Evolutionary conservation across 1,140 invertebrate species (phyloP), one percentile per base, ranked within the genome.

Genomic region (Tetragonula clypearis): DNA sequence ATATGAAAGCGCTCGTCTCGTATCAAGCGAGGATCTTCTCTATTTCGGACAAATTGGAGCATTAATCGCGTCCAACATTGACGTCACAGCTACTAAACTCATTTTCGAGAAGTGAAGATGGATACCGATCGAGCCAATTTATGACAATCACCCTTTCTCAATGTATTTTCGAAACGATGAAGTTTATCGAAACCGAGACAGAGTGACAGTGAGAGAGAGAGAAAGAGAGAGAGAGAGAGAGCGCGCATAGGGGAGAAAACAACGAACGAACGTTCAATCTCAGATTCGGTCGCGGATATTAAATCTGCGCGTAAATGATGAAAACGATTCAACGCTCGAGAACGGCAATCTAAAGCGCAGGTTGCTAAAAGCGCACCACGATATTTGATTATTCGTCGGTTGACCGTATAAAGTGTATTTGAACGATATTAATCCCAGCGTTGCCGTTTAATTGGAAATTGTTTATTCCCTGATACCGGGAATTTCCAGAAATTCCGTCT

Each of bases 311-410:
- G 5, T 58, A 55, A 68, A 77, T 68, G 76, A 68, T 68, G 65
- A 68, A 41, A 68, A 60, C 19, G 56, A 75, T 66, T 68, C 17
- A 19, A 82, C 41, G 26, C 58, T 62, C 8, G 41, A 8, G 30
- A 23, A 56, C 53, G 19, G 79, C 58, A 81, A 81, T 81, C 49
- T 81, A 35, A 35, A 35, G 35, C 35, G 35, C 35, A 35, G 41
- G 56, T 81, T 62, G 69, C n/a, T 73, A 81, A 81, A 74, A 73
- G 69, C 71, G 30, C 71, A 53, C 73, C 41, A 14, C 30, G 35
- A 76, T 68, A 82, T 76, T 58, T 66, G 73, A 82, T 68, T 76
- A 82, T 41, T 68, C 53, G 81, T 76, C 17, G 56, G 58, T 35
- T 55, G 15, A 60, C 35, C 71, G 49, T 23, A 56, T 23, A 76